Evolutionary conservation across 2,113 vertebrate genomes (phyloP).

Genomic region (Tragelaphus buxtoni): DNA sequence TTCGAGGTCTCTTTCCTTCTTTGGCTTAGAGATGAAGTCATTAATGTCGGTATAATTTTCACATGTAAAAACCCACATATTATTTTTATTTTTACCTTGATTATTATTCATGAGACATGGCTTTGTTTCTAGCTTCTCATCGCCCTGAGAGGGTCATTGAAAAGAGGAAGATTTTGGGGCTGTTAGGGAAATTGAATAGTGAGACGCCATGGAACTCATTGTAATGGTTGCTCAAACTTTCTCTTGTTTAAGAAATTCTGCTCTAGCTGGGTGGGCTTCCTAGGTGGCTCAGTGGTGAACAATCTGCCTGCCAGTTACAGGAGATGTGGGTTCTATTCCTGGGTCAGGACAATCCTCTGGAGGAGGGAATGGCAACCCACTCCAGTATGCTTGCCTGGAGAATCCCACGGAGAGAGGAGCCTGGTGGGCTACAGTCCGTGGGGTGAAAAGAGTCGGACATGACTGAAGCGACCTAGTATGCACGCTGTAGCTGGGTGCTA

Average conservation of each 20-base stretch:
- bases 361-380: not conserved
- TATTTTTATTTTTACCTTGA: not conserved
- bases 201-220: not conserved
- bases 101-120: not conserved
- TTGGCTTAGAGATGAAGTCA: not conserved
- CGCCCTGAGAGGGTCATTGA: not conserved
- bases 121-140: not conserved
- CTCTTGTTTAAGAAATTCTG: not conserved
- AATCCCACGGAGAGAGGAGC: not conserved
- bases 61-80: not conserved
- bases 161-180: not conserved
- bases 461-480: not conserved
- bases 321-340: not conserved
- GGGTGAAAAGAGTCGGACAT: not conserved
- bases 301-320: not conserved
- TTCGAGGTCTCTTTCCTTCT: not conserved
- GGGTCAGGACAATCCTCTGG: not conserved
- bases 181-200: not conserved
- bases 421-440: not conserved
- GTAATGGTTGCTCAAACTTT: slow-evolving; percentile 6
- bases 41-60: not conserved
- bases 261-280: not conserved
- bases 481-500: not conserved
- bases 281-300: not conserved
- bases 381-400: not conserved